A percentile compares a stretch with the other conserved stretches of the same genome.
phyloP scores from a whole-genome alignment of 2,797 vertebrate species.

The Natrix natrix region DNA sequence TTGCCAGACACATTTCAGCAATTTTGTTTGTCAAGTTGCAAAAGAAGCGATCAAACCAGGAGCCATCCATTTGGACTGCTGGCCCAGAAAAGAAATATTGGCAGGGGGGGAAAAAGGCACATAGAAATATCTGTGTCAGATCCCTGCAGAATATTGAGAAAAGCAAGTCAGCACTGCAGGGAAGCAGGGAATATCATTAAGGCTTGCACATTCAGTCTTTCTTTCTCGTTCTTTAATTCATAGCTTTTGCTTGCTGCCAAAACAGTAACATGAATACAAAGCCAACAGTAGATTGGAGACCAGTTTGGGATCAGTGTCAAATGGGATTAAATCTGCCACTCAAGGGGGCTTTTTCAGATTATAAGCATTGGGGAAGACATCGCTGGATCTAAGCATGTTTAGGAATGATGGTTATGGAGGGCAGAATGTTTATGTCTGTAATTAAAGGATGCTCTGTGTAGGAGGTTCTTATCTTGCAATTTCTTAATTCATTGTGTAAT shows the following conservation, averaged over 20 bases:
- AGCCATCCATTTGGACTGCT: conserved; percentile 24
- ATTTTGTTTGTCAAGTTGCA: not conserved
- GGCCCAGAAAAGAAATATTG: not conserved
- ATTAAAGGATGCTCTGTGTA: not conserved
- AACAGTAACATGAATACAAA: not conserved
- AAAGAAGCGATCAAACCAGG: not conserved
- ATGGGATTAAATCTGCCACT: not conserved
- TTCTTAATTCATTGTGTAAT: conserved; percentile 45
- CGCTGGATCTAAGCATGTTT: not conserved
- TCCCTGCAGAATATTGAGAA: not conserved
- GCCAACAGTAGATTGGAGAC: not conserved
- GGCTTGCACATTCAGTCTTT: not conserved
- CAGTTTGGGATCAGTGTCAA: not conserved
- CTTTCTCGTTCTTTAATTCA: not conserved
- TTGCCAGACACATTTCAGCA: not conserved
- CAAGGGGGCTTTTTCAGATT: not conserved
- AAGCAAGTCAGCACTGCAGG: conserved; percentile 15
- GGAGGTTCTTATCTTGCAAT: not conserved
- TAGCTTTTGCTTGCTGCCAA: not conserved
- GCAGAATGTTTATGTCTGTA: not conserved
- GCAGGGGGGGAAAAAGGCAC: not conserved
- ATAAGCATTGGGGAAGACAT: not conserved
- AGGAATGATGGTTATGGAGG: not conserved
- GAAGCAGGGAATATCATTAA: not conserved
- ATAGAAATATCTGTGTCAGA: conserved; percentile 23